Conservation (phyloP, 2,888 invertebrate species). For the Axea sp. region DNA sequence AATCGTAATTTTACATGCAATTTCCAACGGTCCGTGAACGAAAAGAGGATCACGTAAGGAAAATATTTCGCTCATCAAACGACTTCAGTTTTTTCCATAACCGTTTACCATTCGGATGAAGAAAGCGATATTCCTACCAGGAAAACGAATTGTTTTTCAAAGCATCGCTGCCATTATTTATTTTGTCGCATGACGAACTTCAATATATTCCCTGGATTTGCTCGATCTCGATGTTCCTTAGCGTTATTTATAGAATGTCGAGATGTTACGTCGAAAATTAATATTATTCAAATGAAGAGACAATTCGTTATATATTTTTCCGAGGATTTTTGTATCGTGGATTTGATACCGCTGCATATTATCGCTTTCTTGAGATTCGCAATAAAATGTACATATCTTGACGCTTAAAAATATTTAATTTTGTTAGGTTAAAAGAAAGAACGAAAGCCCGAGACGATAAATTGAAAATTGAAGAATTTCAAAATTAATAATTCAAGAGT, state of each 20-base stretch:
- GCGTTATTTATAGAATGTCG: slow-evolving; percentile 33
- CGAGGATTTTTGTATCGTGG: slow-evolving; percentile 5
- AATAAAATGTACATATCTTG: too few relatives aligned
- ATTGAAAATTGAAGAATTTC: too few relatives aligned
- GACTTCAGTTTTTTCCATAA: slow-evolving; percentile 21
- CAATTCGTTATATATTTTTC: slow-evolving; percentile 13
- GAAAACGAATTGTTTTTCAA: slow-evolving; percentile 34
- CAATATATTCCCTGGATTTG: slow-evolving; percentile 21
- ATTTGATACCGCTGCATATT: slow-evolving; percentile 6
- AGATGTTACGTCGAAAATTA: slow-evolving; percentile 28
- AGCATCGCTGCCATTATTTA: slow-evolving; percentile 16
- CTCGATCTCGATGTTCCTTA: slow-evolving; percentile 19
- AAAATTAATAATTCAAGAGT: too few relatives aligned
- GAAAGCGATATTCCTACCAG: slow-evolving; percentile 24
- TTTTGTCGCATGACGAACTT: slow-evolving; percentile 21
- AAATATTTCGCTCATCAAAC: slow-evolving; percentile 19
- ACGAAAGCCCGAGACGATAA: too few relatives aligned
- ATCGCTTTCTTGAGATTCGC: too few relatives aligned
- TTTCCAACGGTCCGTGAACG: too few relatives aligned
- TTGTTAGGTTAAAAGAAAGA: too few relatives aligned
- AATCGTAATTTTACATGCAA: too few relatives aligned
- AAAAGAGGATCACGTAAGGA: slow-evolving; percentile 6
- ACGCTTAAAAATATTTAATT: too few relatives aligned
- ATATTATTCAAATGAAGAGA: slow-evolving; percentile 36
- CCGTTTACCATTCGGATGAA: slow-evolving; percentile 15